These are phyloP conservation scores for Cyanoramphus novaezelandiae DNA, from an alignment of 2,113 vertebrate genomes.

Conservation along the genomic window DNA sequence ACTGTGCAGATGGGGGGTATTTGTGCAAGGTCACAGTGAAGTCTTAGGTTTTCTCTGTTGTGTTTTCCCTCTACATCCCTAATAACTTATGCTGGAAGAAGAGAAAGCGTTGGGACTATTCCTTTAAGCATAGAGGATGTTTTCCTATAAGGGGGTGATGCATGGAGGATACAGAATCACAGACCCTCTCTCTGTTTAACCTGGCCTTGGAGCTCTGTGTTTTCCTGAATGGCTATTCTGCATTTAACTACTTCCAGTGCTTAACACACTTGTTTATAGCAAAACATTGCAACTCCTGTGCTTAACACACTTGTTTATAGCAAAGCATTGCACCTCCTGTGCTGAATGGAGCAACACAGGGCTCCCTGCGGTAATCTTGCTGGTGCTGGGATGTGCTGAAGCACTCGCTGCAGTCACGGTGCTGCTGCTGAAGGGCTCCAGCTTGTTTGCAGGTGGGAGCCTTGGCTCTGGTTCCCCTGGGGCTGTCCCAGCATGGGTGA, in stretches of 20 bases:
- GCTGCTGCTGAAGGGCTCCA: neutral
- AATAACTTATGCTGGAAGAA: neutral
- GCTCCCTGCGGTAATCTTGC: neutral
- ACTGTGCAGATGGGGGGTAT: rapidly evolving
- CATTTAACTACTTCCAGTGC: neutral
- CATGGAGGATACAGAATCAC: rapidly evolving
- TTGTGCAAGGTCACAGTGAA: neutral
- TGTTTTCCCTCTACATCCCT: neutral
- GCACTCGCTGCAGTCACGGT: neutral
- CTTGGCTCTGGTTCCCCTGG: rapidly evolving
- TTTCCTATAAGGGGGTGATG: neutral
- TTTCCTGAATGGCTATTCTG: neutral
- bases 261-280: neutral
- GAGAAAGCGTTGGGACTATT: neutral
- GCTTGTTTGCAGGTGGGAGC: neutral
- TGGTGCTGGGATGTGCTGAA: rapidly evolving
- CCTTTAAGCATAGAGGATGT: rapidly evolving
- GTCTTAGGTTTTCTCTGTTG: neutral
- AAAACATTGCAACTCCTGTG: neutral
- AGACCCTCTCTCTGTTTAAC: neutral
- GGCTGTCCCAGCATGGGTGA: neutral
- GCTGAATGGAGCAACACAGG: neutral
- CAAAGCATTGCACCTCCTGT: neutral
- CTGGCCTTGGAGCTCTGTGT: neutral
- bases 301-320: neutral